A percentile compares a stretch with the other conserved stretches of the same genome.
Evolutionary conservation across 2,797 vertebrate species (phyloP).

Genomic region (Danio aesculapii): DNA sequence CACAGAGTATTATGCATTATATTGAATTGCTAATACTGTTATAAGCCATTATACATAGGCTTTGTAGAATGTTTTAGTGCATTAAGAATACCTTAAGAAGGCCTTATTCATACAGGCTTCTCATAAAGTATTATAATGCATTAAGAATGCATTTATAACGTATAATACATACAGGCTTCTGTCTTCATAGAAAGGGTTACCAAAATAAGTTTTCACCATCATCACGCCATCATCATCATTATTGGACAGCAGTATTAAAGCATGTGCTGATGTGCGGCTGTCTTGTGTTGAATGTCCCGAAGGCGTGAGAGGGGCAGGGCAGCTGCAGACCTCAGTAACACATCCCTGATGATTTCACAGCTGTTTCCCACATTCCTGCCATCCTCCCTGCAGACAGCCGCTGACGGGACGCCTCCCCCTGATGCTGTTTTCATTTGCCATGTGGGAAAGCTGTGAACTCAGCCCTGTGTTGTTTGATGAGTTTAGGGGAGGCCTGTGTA

Average conservation of each 20-base stretch:
- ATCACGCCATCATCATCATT: not conserved
- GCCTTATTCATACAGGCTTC: too few species aligned
- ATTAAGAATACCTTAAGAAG: too few species aligned
- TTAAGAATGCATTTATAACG: too few species aligned
- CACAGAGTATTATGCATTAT: too few species aligned
- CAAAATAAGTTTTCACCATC: not conserved
- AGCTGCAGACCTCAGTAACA: conserved; percentile 51
- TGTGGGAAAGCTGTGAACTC: conserved; percentile 42
- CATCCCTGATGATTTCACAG: conserved; percentile 53
- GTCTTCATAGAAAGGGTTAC: too few species aligned
- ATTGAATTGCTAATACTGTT: too few species aligned
- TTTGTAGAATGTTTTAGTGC: too few species aligned
- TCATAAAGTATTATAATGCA: too few species aligned
- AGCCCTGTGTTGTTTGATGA: conserved; percentile 29
- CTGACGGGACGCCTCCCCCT: conserved; percentile 25
- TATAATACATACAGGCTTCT: too few species aligned
- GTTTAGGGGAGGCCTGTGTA: conserved; percentile 34
- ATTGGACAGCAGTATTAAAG: conserved; percentile 17
- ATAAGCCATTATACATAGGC: too few species aligned
- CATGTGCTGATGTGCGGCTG: not conserved
- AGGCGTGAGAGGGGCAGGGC: conserved; percentile 37
- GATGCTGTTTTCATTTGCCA: conserved; percentile 37
- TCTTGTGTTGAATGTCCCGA: conserved; percentile 8
- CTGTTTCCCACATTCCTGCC: conserved; percentile 51
- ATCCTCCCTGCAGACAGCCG: conserved; percentile 28